Base-by-base conservation (phyloP, 2,888 invertebrate genomes). In the Venusia cambrica region DNA sequence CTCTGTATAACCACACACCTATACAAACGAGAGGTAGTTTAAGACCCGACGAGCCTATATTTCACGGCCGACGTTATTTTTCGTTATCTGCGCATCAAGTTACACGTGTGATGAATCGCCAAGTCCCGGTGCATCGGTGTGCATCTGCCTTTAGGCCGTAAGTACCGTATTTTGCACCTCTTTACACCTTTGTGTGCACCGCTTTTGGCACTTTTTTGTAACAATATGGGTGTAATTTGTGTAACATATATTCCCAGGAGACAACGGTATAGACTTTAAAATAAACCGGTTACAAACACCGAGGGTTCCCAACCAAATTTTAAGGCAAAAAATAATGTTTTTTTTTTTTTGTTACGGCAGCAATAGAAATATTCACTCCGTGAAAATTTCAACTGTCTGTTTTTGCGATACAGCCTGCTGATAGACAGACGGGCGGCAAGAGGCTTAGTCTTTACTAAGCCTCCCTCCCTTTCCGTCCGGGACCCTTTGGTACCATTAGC, bases 21-120 rank as follows among this genome's bases (percentile, higher is more conserved):
- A 45, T 40, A 43, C 45, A 42, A 48, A 49, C 54, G n/a, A n/a
- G n/a, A 50, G 52, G 42, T 48, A 47, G 46, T 56, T 50, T 54
- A 51, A 53, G 39, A 44, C 28, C 45, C 35, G 24, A 14, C 36
- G 26, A 27, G 58, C 55, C 50, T 57, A 61, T 77, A 72, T 73
- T 54, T 79, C 74, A 74, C 61, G 57, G 38, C 41, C 64, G 73
- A 75, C 73, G 73, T 76, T 75, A 79, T 78, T 75, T 75, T 63
- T 77, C 73, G 64, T 73, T 83, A 84, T 84, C 84, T 62, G 62
- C 39, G 51, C 59, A 84, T 84, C 84, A 76, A 51, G 40, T 44
- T 76, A 80, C 80, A 77, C 71, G 74, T 61, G 73, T 81, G 81
- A 84, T 83, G 79, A 81, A 83, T 79, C 67, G 36, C 35, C 46